Percentiles rank a stretch among this genome's conserved stretches.
Evolutionary conservation across 37 sponge, comb jelly and placozoan species (phyloP).

Genomic region (Aplysina aerophoba): DNA sequence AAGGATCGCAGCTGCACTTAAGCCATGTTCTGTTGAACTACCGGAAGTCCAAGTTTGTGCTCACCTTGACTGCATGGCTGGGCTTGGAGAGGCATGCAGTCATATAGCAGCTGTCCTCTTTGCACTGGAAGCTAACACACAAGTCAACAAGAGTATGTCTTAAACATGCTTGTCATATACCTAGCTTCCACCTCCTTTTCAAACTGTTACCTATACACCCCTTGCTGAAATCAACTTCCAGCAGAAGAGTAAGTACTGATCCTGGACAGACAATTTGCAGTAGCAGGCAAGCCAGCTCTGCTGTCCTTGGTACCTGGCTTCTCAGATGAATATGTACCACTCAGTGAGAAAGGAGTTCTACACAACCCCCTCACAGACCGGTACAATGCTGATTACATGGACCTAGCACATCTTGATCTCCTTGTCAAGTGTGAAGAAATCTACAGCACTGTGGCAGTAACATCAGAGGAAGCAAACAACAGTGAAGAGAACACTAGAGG

Average conservation of each 20-base stretch:
- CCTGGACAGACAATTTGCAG: slow-evolving; percentile 22
- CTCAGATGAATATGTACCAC: slow-evolving; percentile 46
- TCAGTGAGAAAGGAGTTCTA: slow-evolving; percentile 27
- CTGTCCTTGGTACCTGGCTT: slow-evolving; percentile 53
- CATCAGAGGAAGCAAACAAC: slow-evolving; percentile 36
- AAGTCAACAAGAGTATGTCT: slow-evolving; percentile 19
- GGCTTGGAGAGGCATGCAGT: slow-evolving; percentile 62
- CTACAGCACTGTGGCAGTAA: background rate
- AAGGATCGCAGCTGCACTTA: slow-evolving; percentile 15
- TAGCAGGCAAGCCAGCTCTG: slow-evolving; percentile 44
- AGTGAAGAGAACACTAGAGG: slow-evolving; percentile 47
- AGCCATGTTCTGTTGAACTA: slow-evolving; percentile 28
- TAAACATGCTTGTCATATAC: slow-evolving; percentile 57
- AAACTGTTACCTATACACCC: slow-evolving; percentile 41
- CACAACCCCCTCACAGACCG: too few species aligned
- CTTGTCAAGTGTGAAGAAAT: slow-evolving; percentile 53
- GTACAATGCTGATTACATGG: background rate
- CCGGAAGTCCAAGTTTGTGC: slow-evolving; percentile 46
- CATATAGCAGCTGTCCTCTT: slow-evolving; percentile 65
- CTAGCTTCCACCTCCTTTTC: slow-evolving; percentile 51
- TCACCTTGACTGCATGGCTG: slow-evolving; percentile 69
- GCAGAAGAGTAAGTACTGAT: slow-evolving; percentile 38
- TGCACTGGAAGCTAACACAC: slow-evolving; percentile 45
- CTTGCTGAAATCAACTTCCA: slow-evolving; percentile 56
- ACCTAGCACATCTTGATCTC: slow-evolving; percentile 28